Evolutionary conservation across 2,797 vertebrate species (phyloP), one percentile per base, ranked within the genome.

Genomic region (Scolopax bukidnonensis): DNA sequence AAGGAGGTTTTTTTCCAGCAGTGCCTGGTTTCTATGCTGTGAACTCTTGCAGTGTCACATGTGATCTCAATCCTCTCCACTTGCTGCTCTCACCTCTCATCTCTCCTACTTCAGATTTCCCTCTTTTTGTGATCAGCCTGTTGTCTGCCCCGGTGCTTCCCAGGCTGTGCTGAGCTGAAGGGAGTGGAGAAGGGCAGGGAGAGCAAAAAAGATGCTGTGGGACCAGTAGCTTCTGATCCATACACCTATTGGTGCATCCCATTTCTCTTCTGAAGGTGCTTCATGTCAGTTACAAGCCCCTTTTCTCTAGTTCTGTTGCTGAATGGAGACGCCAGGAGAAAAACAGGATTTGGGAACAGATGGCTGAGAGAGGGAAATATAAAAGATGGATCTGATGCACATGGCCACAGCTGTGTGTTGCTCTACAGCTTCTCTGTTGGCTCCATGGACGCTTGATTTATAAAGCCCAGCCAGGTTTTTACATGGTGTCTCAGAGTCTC

Each of bases 261-360:
- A 0, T 67, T 78, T 41, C 25, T 57, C 56, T 56, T 81, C 79
- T 40, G 41, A 93, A 54, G 53, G 77, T 61, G 40, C 69, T 85
- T 68, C 3, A 1, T 69, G 15, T 40, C 4, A 2, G 47, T 64
- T 78, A n/a, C 12, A 17, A 89, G 30, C 16, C 40, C 56, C 47
- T 87, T 69, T 73, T 69, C 50, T 69, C 59, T 65, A 47, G 24
- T 36, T 63, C 56, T 80, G 8, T 51, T 77, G 51, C 51, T 67
- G 71, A 95, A 75, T 32, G 51, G 75, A 78, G 87, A n/a, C 11
- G 38, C 38, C 41, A 53, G 61, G 75, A 93, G 57, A 70, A 93
- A 92, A 92, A 51, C 23, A 64, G 60, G 38, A 33, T 89, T 89
- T 89, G 71, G 45, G 79, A 92, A 89, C 89, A 91, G 89, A 89